Conservation (phyloP, 64 coral and sea anemone genomes). For the Cladopsammia gracilis region DNA sequence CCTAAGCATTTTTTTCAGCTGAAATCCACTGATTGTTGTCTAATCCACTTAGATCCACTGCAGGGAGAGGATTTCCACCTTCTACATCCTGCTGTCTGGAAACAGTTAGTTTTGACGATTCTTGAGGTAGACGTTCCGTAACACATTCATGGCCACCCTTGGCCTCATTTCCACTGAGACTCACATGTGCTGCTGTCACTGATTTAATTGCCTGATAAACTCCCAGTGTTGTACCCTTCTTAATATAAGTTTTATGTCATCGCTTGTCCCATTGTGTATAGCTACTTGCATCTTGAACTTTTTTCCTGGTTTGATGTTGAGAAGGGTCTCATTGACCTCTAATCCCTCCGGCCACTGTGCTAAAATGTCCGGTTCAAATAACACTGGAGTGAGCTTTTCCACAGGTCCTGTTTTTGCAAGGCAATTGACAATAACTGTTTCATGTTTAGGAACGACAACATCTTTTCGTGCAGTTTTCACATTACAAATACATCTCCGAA, state of each 20-base stretch:
- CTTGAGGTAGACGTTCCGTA: not conserved
- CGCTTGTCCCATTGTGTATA: slow-evolving; percentile 34
- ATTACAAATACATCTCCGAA: slow-evolving; percentile 1
- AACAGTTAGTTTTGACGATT: not conserved
- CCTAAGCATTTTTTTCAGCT: slow-evolving; percentile 18
- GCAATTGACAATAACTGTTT: not conserved
- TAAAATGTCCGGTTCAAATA: slow-evolving; percentile 51
- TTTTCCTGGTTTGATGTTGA: slow-evolving; percentile 53
- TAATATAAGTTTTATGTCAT: slow-evolving; percentile 39
- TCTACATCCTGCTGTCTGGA: not conserved
- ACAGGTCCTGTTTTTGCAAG: slow-evolving; percentile 45
- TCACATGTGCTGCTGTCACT: slow-evolving; percentile 34
- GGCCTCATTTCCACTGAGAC: not conserved
- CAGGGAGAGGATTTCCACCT: not conserved
- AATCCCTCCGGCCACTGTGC: slow-evolving; percentile 23
- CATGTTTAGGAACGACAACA: not conserved
- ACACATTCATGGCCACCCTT: not conserved
- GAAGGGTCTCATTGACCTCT: slow-evolving; percentile 34
- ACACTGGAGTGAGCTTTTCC: slow-evolving; percentile 18
- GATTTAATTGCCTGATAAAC: slow-evolving; percentile 29
- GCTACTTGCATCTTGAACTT: slow-evolving; percentile 1
- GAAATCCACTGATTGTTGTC: not conserved
- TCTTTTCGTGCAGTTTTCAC: slow-evolving; percentile 20
- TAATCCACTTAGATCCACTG: slow-evolving; percentile 4
- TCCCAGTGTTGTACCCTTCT: slow-evolving; percentile 4